Evolutionary conservation across 2,113 vertebrate species (phyloP).

Genomic region (Dicaeum eximium): DNA sequence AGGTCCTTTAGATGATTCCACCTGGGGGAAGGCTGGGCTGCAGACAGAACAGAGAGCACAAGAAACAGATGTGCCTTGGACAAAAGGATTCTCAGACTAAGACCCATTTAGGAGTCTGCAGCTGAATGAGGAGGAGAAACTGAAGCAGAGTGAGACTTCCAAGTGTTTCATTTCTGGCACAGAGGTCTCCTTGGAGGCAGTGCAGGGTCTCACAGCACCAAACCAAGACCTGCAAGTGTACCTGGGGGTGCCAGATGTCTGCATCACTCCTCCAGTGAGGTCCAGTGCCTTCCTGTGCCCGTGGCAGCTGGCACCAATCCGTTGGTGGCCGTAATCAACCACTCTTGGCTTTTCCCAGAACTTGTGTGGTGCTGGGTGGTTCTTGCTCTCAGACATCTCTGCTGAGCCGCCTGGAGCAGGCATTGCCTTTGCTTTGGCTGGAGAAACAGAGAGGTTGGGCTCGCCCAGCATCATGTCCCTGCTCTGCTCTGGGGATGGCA

Average conservation of each 20-base stretch:
- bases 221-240: rapidly evolving
- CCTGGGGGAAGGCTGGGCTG: neutral
- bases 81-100: constrained; percentile 1
- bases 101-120: neutral
- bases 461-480: neutral
- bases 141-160: neutral
- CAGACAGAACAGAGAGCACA: neutral
- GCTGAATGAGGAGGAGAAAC: neutral
- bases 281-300: neutral
- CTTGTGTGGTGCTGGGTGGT: neutral
- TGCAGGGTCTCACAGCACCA: rapidly evolving
- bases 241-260: neutral
- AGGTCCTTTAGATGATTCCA: constrained; percentile 7
- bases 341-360: neutral
- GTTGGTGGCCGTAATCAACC: rapidly evolving
- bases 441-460: neutral
- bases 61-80: constrained; percentile 8
- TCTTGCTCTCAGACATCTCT: neutral
- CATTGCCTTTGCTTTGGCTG: neutral
- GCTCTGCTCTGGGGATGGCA: rapidly evolving
- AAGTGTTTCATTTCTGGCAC: neutral
- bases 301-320: rapidly evolving
- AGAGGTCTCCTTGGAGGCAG: neutral
- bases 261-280: neutral
- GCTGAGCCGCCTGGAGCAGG: neutral